Percentiles rank a stretch among this genome's conserved stretches.
Conservation (phyloP, 2,797 vertebrate species). For the Epinephelus coioides region DNA sequence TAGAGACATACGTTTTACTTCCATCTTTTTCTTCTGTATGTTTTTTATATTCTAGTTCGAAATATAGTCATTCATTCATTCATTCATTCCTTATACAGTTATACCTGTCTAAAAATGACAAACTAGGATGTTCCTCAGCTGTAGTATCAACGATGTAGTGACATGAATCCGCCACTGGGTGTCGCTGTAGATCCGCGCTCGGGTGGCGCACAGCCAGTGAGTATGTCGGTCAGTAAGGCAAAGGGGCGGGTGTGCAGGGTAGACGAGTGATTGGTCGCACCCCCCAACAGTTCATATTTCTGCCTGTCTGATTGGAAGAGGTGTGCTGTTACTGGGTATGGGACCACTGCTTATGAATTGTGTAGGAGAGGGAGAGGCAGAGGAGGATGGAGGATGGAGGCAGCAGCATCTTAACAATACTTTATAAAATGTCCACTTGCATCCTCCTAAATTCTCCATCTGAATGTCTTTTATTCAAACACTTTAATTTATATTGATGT, state of each 20-base stretch:
- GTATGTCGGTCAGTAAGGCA: constrained; percentile 80
- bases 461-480: not conserved
- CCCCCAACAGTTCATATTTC: constrained; percentile 74
- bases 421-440: not conserved
- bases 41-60: too few relatives aligned
- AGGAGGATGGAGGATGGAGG: constrained; percentile 7
- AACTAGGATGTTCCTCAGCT: not conserved
- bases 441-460: not conserved
- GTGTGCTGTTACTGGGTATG: constrained; percentile 66
- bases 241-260: constrained; percentile 70
- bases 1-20: not conserved
- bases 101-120: too few relatives aligned
- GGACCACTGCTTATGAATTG: constrained; percentile 47
- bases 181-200: constrained; percentile 51
- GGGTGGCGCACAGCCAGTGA: constrained; percentile 9
- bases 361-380: constrained; percentile 1
- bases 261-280: constrained; percentile 83
- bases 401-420: not conserved
- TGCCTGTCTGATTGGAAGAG: constrained; percentile 74
- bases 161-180: constrained; percentile 44
- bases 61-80: too few relatives aligned
- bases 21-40: not conserved
- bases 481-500: too few relatives aligned
- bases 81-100: not conserved
- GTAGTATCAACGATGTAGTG: not conserved